These are phyloP conservation scores for Drosophila nigritarsus DNA, from an alignment of 2,888 invertebrate genomes.

Conservation along the genomic window DNA sequence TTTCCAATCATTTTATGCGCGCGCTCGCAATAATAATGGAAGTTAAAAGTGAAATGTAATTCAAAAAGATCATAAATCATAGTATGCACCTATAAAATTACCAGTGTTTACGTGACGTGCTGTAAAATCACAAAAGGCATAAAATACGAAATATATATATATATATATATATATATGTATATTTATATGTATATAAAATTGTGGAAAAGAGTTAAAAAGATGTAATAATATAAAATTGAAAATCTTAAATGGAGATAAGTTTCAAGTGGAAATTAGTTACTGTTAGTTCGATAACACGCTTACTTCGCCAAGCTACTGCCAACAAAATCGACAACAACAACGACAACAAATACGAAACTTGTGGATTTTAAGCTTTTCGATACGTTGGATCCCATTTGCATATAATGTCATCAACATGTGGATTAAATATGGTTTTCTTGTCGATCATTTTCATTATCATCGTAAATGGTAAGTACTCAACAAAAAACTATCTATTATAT, in stretches of 20 bases:
- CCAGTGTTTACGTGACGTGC: conserved; percentile 46
- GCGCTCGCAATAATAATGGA: conserved; percentile 25
- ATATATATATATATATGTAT: conserved; percentile 11
- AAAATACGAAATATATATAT: conserved; percentile 26
- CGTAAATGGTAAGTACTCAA: conserved; percentile 84
- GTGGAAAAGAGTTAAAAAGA: conserved; percentile 46
- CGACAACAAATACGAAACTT: conserved; percentile 31
- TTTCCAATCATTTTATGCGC: conserved; percentile 39
- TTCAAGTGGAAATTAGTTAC: conserved; percentile 35
- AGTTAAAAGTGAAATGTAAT: conserved; percentile 26
- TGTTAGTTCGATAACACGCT: conserved; percentile 23
- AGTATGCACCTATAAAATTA: conserved; percentile 41
- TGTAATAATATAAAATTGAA: conserved; percentile 39
- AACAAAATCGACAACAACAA: conserved; percentile 21
- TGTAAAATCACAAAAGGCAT: conserved; percentile 36
- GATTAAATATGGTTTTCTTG: conserved; percentile 84
- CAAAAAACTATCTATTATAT: neutral
- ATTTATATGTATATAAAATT: neutral
- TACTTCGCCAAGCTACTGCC: conserved; percentile 22
- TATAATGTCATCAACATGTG: conserved; percentile 85
- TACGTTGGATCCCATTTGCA: conserved; percentile 67
- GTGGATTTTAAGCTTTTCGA: conserved; percentile 48
- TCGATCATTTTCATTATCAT: conserved; percentile 85
- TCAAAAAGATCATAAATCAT: conserved; percentile 44
- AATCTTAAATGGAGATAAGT: conserved; percentile 53